A percentile compares a stretch with the other conserved stretches of the same genome.
Evolutionary conservation across 2,888 invertebrate genomes (phyloP).

Genomic region (Adelognathus sp.): DNA sequence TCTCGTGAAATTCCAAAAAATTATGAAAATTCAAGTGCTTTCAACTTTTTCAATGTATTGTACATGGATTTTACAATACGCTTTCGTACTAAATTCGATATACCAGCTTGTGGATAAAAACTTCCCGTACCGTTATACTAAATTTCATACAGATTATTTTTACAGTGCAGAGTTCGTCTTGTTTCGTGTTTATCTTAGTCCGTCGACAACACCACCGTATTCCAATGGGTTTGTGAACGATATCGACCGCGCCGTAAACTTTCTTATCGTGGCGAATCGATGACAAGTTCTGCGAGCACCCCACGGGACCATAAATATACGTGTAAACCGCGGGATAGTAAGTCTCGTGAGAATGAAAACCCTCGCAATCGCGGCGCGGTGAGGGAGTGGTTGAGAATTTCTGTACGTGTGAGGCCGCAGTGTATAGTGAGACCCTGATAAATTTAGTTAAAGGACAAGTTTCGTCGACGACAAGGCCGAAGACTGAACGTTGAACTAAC

Average conservation of each 20-base stretch:
- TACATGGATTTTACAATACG: no score
- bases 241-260: no score
- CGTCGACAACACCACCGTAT: no score
- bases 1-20: no score
- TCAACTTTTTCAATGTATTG: no score
- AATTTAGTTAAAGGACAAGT: conserved; percentile 66
- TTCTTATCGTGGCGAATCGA: conserved; percentile 3
- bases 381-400: conserved; percentile 17
- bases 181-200: no score
- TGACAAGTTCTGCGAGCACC: conserved; percentile 8
- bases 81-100: no score
- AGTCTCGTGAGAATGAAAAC: conserved; percentile 10
- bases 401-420: background rate
- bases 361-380: conserved; percentile 7
- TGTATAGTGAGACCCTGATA: conserved; percentile 48
- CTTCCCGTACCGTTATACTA: no score
- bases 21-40: no score
- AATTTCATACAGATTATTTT: background rate
- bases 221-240: no score
- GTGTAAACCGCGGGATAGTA: conserved; percentile 27
- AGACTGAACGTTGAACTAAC: conserved; percentile 64
- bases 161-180: no score
- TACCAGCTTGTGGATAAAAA: no score
- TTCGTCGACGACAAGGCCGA: conserved; percentile 60
- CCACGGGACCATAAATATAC: conserved; percentile 22